Conservation (phyloP, 1,140 invertebrate genomes). For the Steinernema feltiae region DNA sequence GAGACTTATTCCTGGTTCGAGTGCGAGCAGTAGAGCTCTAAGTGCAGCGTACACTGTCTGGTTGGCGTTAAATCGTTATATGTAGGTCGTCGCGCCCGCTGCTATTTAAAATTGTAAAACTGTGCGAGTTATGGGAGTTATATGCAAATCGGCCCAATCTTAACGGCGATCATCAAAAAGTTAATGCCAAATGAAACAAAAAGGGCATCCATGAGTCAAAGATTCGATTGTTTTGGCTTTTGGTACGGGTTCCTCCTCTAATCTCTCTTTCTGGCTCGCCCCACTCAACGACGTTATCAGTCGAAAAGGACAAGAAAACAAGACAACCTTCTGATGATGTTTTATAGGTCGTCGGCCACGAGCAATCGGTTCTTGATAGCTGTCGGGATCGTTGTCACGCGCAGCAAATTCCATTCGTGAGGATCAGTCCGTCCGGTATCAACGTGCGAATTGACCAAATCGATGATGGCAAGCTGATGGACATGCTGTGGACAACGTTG, state of each 20-base stretch:
- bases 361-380: constrained; percentile 46
- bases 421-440: constrained; percentile 45
- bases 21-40: neutral
- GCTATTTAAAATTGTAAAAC: neutral
- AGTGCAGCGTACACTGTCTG: no score
- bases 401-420: constrained; percentile 46
- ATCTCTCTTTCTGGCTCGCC: no score
- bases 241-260: no score
- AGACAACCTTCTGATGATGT: neutral
- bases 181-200: no score
- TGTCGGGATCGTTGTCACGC: constrained; percentile 46
- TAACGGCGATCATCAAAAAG: no score
- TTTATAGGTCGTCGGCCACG: constrained; percentile 46
- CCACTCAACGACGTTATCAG: no score
- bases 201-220: no score
- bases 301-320: neutral
- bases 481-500: constrained; percentile 48
- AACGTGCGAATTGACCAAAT: constrained; percentile 50
- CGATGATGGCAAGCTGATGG: constrained; percentile 50
- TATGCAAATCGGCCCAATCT: no score
- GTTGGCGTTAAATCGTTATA: neutral
- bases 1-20: no score
- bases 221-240: no score
- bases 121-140: no score
- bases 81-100: no score